Evolutionary conservation across 2,888 invertebrate species (phyloP), one percentile per base, ranked within the genome.

Genomic region (Agapetus fuscipes): DNA sequence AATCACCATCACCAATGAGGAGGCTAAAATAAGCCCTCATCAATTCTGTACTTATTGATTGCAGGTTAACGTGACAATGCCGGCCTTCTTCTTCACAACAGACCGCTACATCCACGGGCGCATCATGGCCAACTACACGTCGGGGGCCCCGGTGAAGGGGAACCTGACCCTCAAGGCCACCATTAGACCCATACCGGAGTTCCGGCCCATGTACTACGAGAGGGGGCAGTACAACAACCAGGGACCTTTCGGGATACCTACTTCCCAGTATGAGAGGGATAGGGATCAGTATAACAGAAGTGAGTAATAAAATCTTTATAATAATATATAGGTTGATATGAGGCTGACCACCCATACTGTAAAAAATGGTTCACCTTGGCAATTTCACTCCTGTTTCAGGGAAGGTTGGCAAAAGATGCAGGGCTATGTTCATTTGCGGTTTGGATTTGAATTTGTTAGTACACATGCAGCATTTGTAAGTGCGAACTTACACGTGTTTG

Each of bases 71-170:
- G 91, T 96, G 0, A 93, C 91, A 0, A 91, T 94, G 83, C 89
- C 94, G 0, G 85, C 93, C 1, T 93, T 91, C 61, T 87, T 95
- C 66, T 85, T 93, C 59, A 86, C 85, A 53, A 83, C 83, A 14
- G 90, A 91, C 52, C 77, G 72, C 7, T 90, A 69, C 54, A 80
- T 96, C 54, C 75, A 81, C 54, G 96, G 95, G 0, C 76, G 80
- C 1, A 76, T 96, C 2, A 84, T 88, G 78, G 94, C 95, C 0
- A 96, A 96, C 75, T 94, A 93, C 57, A 94, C 94, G 1, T 91
- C 89, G 43, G 95, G 95, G 1, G 85, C 83, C 16, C 91, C 94
- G 0, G 91, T 93, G 0, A 70, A 70, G 24, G 94, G 94, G 6
- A 94, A 94, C 66, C 72, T 93, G 13, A 91, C 93, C 0, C 66